These are phyloP conservation scores for Perizoma flavofasciatum DNA, from an alignment of 2,888 invertebrate genomes.

Conservation along the genomic window DNA sequence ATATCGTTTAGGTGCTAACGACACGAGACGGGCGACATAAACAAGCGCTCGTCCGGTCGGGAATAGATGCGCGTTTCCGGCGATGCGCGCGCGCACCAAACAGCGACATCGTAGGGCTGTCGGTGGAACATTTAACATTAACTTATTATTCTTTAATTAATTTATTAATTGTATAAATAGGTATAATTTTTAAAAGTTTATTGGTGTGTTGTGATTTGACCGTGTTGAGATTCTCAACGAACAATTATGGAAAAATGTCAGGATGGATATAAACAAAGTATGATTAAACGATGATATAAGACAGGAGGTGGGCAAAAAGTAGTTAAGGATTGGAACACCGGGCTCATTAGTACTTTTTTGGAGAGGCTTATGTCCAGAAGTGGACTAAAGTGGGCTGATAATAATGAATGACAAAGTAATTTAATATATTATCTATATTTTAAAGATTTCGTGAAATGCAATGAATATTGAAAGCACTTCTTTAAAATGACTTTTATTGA, in stretches of 20 bases:
- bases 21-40: slow-evolving; percentile 73
- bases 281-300: too few relatives aligned
- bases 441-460: too few relatives aligned
- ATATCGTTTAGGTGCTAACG: slow-evolving; percentile 72
- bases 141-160: neutral
- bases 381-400: too few relatives aligned
- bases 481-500: too few relatives aligned
- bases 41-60: slow-evolving; percentile 76
- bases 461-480: too few relatives aligned
- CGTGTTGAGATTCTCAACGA: too few relatives aligned
- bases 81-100: slow-evolving; percentile 48
- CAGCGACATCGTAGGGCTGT: slow-evolving; percentile 32
- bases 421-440: too few relatives aligned
- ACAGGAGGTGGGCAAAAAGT: too few relatives aligned
- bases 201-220: neutral
- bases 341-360: too few relatives aligned
- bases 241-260: neutral
- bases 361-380: too few relatives aligned
- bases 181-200: slow-evolving; percentile 17
- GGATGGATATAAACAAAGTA: slow-evolving; percentile 12
- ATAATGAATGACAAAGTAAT: too few relatives aligned
- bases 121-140: neutral
- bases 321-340: too few relatives aligned
- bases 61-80: slow-evolving; percentile 79
- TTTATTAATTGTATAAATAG: neutral